Percentiles rank a stretch among this genome's conserved stretches.
phyloP scores from a whole-genome alignment of 2,888 invertebrate genomes.

The Chalcosyrphus nemorum region DNA sequence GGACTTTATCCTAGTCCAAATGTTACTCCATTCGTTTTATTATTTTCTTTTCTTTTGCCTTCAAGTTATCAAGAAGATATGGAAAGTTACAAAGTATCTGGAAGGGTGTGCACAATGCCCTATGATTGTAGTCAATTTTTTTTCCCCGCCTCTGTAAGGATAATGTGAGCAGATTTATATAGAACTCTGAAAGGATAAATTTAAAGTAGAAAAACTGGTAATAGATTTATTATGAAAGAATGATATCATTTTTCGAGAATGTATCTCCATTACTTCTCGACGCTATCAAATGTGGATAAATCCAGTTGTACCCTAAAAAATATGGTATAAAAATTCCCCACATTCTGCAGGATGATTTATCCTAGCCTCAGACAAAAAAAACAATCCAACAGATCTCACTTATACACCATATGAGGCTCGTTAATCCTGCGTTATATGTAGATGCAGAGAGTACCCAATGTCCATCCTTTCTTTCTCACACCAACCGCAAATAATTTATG shows the following conservation, averaged over 20 bases:
- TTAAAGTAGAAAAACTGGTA: no score
- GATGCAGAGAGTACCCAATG: not conserved
- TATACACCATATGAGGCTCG: conserved; percentile 34
- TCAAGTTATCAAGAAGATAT: not conserved
- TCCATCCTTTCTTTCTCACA: not conserved
- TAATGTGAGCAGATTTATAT: no score
- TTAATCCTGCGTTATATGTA: conserved; percentile 24
- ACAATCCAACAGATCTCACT: not conserved
- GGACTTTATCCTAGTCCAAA: conserved; percentile 35
- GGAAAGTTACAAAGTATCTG: not conserved
- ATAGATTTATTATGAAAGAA: no score
- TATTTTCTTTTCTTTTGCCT: not conserved
- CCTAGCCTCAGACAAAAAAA: conserved; percentile 12
- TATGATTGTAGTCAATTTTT: not conserved
- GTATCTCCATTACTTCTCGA: not conserved
- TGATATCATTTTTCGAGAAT: no score
- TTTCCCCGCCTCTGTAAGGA: no score
- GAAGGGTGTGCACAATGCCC: not conserved
- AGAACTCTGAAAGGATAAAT: no score
- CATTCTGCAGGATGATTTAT: conserved; percentile 33
- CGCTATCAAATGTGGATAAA: not conserved
- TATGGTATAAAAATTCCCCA: not conserved
- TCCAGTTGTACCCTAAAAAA: not conserved
- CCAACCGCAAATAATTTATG: conserved; percentile 30
- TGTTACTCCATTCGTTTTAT: conserved; percentile 15